phyloP scores from a whole-genome alignment of 2,113 vertebrate species.

The Nicator chloris region DNA sequence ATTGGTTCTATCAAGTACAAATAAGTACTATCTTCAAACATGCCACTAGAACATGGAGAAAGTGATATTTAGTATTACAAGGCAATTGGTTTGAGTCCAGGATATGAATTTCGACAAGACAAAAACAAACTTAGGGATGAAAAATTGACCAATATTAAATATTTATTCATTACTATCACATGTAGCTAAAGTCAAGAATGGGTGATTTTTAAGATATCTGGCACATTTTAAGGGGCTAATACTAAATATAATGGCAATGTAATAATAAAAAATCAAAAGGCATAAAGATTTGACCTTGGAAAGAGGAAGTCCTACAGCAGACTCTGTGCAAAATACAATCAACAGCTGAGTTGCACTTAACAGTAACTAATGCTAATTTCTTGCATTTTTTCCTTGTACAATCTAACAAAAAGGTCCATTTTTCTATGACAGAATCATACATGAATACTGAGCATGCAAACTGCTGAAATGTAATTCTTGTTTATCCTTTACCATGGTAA shows the following conservation, averaged over 20 bases:
- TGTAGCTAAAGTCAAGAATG: background rate
- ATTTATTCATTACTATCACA: background rate
- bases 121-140: background rate
- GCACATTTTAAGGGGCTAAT: background rate
- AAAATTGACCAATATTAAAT: background rate
- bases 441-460: background rate
- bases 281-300: background rate
- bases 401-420: background rate
- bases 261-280: background rate
- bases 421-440: background rate
- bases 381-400: background rate
- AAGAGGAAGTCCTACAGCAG: background rate
- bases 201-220: background rate
- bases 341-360: background rate
- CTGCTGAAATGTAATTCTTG: background rate
- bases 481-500: background rate
- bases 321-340: background rate
- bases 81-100: background rate
- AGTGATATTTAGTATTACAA: background rate
- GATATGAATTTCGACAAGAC: background rate
- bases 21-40: slow-evolving; percentile 89
- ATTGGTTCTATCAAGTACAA: slow-evolving; percentile 90
- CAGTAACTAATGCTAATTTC: background rate
- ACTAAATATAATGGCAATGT: background rate
- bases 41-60: slow-evolving; percentile 78